Percentiles rank a stretch among this genome's conserved stretches.
Evolutionary conservation across 2,797 vertebrate genomes (phyloP).

Genomic region (Lepidocolaptes lacrymiger): DNA sequence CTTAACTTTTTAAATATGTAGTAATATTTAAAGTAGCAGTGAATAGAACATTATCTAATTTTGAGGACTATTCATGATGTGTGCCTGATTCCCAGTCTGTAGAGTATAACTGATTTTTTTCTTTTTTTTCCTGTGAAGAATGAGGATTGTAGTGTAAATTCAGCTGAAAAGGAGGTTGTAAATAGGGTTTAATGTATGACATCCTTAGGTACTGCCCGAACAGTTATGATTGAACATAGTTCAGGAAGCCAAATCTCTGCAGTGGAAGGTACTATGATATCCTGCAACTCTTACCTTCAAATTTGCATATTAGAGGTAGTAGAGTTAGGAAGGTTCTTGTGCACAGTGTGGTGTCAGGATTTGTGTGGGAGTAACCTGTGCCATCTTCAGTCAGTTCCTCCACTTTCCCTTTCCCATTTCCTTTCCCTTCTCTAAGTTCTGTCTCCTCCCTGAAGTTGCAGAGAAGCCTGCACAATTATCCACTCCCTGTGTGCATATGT

Average conservation of each 20-base stretch:
- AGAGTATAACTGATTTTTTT: no score
- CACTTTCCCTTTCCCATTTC: background rate
- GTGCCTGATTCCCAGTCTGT: no score
- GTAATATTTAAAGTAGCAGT: slow-evolving; percentile 44
- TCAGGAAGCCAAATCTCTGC: background rate
- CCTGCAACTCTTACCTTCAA: background rate
- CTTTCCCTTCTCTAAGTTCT: background rate
- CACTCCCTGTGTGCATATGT: background rate
- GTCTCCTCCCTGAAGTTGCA: background rate
- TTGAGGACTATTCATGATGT: background rate
- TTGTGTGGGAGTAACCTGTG: background rate
- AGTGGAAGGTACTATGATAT: background rate
- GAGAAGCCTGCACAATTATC: background rate
- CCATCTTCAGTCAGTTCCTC: background rate
- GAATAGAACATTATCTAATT: slow-evolving; percentile 31
- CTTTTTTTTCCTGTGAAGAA: background rate
- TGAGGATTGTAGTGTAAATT: background rate
- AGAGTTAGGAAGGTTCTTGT: background rate
- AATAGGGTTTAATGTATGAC: background rate
- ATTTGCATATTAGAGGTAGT: background rate
- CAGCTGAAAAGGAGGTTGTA: background rate
- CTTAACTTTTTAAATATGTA: slow-evolving; percentile 33
- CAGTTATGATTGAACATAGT: slow-evolving; percentile 62
- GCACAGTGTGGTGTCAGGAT: background rate
- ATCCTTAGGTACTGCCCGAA: slow-evolving; percentile 53